Base-by-base conservation (phyloP, 2,888 invertebrate genomes). In the Serripes groenlandicus region DNA sequence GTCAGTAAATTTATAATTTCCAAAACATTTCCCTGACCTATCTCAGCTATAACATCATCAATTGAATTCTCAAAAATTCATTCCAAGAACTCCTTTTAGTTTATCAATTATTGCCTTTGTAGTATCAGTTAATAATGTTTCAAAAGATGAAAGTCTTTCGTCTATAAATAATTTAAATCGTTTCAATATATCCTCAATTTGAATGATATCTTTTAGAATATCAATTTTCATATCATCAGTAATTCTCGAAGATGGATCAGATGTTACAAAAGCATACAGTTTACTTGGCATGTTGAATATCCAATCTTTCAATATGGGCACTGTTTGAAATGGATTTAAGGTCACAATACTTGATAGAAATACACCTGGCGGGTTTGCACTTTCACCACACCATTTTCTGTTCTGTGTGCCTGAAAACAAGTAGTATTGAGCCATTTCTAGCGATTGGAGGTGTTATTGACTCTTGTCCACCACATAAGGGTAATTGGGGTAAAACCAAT, bases 351-450 rank as follows among this genome's bases (percentile, higher is more conserved):
- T 64, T 0, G 84, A 77, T 0, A 81, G 4, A 56, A 86, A 89
- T 21, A 85, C 34, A 26, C 89, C 89, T 9, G 87, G 78, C 0
- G 89, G 87, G 70, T 87, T 86, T 7, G 87, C 78, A 64, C 37
- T 32, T 37, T 71, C 54, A 21, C 87, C 89, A 73, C 89, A 89
- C 86, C 81, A 81, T n/a, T 68, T 28, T 32, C 86, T 77, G 15
- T 35, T 26, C 0, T 58, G 28, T 28, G 21, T 49, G 21, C 88
- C 88, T 88, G 32, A 42, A 74, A 69, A 9, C 18, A n/a, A n/a
- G n/a, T n/a, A n/a, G n/a, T n/a, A n/a, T n/a, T n/a, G n/a, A n/a
- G n/a, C n/a, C n/a, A n/a, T n/a, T n/a, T n/a, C n/a, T n/a, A n/a
- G n/a, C n/a, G n/a, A n/a, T n/a, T n/a, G n/a, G n/a, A n/a, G n/a